Base-by-base conservation (phyloP, 2,113 vertebrate species). In the Seriola dumerili region DNA sequence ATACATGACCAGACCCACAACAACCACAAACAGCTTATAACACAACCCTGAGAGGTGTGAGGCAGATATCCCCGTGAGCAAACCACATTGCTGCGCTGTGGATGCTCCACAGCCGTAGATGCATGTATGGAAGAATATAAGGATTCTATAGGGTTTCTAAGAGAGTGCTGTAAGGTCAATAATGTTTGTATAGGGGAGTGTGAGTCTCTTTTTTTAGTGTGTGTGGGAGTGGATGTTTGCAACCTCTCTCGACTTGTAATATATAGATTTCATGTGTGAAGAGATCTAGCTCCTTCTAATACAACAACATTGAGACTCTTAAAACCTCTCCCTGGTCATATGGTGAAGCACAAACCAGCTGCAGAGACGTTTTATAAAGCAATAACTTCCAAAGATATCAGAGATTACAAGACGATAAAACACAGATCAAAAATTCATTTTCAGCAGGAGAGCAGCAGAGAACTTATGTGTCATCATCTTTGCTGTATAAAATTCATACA, bases 321-420 rank as follows among this genome's bases (percentile, higher is more conserved):
- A 84, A 89, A 85, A 85, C 52, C 5, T 36, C 57, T 72, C 71
- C 59, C 54, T 19, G 70, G 73, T 75, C 86, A 80, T 86, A 85
- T 80, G 90, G 68, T 69, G 58, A 70, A 65, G 73, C 77, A 79
- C 55, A 67, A 69, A 88, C 64, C 89, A 78, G 80, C 88, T 89
- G 91, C 88, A 78, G 75, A 80, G 78, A 17, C 79, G 36, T 86
- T 93, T 91, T 85, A 90, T 66, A 82, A 79, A 81, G 84, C 86
- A 88, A 93, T 92, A 91, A 91, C 79, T 72, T 90, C 86, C 65
- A 72, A 78, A 80, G 72, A 76, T 85, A 91, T 89, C 88, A 69
- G 76, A 77, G 79, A 88, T 88, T 90, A 93, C 88, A 86, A 72
- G 76, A 48, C 14, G 72, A 90, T 93, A 88, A 93, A 94, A 87